These are phyloP conservation scores for Tursiops truncatus DNA, from an alignment of 2,113 vertebrate species.

Conservation along the genomic window DNA sequence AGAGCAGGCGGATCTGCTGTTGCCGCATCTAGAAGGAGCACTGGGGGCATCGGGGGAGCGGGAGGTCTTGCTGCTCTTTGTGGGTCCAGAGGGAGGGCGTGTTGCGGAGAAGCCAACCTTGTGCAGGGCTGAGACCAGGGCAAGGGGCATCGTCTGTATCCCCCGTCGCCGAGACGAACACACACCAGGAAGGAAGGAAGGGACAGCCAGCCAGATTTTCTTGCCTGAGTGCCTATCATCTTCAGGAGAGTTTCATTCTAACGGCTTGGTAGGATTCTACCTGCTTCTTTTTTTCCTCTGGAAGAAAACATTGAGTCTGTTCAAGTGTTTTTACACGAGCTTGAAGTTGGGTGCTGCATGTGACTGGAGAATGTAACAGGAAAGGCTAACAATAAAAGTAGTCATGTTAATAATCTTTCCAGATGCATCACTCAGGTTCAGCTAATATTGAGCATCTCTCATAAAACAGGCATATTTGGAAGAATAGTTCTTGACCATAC, in stretches of 20 bases:
- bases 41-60: neutral
- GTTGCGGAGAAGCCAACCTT: neutral
- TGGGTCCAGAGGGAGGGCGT: neutral
- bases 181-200: neutral
- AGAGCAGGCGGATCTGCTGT: constrained; percentile 56
- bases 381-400: neutral
- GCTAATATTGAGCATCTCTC: neutral
- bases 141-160: neutral
- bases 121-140: neutral
- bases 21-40: neutral
- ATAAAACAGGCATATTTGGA: neutral
- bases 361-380: neutral
- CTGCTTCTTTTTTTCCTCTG: neutral
- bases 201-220: constrained; percentile 22
- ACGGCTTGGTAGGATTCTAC: neutral
- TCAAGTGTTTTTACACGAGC: neutral
- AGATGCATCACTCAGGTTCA: neutral
- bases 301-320: neutral
- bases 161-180: fast-evolving
- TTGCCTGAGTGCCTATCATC: neutral
- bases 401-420: neutral
- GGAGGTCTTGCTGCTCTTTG: constrained; percentile 11
- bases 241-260: neutral
- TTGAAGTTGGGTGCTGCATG: neutral
- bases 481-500: neutral